Base-by-base conservation (phyloP, 2,113 vertebrate genomes). In the Scartelaos histophorus region DNA sequence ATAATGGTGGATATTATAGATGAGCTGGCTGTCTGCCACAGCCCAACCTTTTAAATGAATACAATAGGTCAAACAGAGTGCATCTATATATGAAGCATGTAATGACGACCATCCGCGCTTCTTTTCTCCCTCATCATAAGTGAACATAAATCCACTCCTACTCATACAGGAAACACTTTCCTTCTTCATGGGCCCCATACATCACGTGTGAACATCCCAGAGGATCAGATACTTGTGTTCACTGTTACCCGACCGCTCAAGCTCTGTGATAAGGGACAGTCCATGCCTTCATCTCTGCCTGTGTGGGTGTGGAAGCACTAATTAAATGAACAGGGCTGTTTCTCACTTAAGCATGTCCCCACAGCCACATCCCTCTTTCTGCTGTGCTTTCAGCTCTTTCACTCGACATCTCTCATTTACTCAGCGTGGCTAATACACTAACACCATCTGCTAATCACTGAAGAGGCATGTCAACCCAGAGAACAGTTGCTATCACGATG, bases 381-480 rank as follows among this genome's bases (percentile, higher is more conserved):
- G 58, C 70, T 56, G 17, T 38, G 11, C 35, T 24, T 61, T 64
- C 71, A 70, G 82, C 79, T 66, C 58, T 78, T 76, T 25, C 10
- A 54, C 70, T 82, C 71, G 65, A 25, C 49, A 70, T 82, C 74
- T 65, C 72, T 84, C 78, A 85, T 67, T 71, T 76, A 69, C 35
- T 62, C 47, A 19, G 79, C 80, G 83, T 89, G 76, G 69, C 79
- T 87, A 73, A 84, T 66, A 67, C 80, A 71, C 76, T 79, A 89
- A 85, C 67, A 74, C 61, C 71, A 83, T 82, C 71, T 78, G 69
- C 73, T 85, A 79, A 85, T 85, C 85, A 80, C 67, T 81, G 69
- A 71, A 66, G 70, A 72, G 19, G 47, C 21, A 47, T 45, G 61
- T 64, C 34, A 64, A 43, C 34, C n/a, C 29, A 61, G 57, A 11